Percentiles rank a stretch among this genome's conserved stretches.
phyloP scores from a whole-genome alignment of 2,797 vertebrate species.

The Eurystomus glaucurus region DNA sequence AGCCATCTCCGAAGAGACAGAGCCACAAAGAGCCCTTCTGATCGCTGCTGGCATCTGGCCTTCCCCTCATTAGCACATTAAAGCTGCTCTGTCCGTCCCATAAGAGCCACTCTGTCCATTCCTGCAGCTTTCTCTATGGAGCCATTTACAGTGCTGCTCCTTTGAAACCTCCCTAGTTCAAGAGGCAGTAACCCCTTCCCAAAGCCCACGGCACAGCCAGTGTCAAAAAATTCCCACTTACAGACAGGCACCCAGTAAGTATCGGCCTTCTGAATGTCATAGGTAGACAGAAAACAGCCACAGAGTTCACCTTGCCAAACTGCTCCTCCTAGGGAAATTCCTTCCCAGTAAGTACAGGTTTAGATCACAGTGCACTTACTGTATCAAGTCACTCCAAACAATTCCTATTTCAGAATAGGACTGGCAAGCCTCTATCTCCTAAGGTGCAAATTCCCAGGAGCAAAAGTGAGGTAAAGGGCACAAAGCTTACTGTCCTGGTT shows the following conservation, averaged over 20 bases:
- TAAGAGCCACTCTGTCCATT: conserved; percentile 84
- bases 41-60: conserved; percentile 82
- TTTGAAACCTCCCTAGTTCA: conserved; percentile 80
- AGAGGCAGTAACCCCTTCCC: conserved; percentile 82
- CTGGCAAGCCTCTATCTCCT: neutral
- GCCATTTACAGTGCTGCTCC: conserved; percentile 77
- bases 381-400: neutral
- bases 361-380: neutral
- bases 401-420: neutral
- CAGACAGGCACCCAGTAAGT: conserved; percentile 35
- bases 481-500: neutral
- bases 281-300: conserved; percentile 35
- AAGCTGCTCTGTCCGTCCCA: conserved; percentile 83
- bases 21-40: conserved; percentile 84
- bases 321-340: neutral
- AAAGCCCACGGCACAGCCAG: conserved; percentile 53
- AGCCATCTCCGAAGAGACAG: conserved; percentile 76
- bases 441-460: neutral
- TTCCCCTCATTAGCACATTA: conserved; percentile 86
- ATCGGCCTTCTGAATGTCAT: neutral
- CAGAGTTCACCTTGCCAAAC: neutral
- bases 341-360: neutral
- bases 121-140: conserved; percentile 69
- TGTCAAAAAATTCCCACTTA: conserved; percentile 44
- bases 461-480: neutral